phyloP scores from a whole-genome alignment of 2,797 vertebrate genomes.

The Poecilia gillii region DNA sequence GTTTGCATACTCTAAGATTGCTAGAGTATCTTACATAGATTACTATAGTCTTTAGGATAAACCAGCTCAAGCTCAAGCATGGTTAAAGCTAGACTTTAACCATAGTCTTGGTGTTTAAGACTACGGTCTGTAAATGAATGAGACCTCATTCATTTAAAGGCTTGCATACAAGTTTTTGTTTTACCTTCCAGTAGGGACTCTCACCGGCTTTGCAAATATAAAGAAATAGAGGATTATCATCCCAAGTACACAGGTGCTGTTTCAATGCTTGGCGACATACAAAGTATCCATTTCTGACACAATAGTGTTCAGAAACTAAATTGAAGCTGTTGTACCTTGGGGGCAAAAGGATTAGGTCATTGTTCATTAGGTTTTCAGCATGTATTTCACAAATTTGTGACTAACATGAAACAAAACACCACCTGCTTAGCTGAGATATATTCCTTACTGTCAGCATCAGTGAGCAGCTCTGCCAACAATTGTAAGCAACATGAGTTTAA shows the following conservation, averaged over 20 bases:
- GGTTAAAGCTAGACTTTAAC: no score
- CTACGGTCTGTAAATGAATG: neutral
- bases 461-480: neutral
- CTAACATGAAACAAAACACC: neutral
- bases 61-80: conserved; percentile 67
- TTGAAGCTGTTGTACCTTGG: neutral
- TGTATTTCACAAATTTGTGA: neutral
- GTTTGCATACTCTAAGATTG: neutral
- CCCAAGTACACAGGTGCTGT: neutral
- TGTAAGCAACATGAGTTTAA: neutral
- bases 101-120: no score
- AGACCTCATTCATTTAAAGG: neutral
- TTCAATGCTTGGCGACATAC: neutral
- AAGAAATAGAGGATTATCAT: neutral
- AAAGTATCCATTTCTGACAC: neutral
- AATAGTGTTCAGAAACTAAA: neutral
- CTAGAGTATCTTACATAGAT: neutral
- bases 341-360: neutral
- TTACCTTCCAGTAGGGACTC: neutral
- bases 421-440: neutral
- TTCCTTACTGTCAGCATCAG: neutral
- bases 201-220: neutral
- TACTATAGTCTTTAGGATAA: conserved; percentile 56
- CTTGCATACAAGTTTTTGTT: neutral
- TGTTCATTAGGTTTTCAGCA: neutral